These are phyloP conservation scores for Linnaemya tessellans DNA, from an alignment of 2,888 invertebrate species.

Conservation along the genomic window DNA sequence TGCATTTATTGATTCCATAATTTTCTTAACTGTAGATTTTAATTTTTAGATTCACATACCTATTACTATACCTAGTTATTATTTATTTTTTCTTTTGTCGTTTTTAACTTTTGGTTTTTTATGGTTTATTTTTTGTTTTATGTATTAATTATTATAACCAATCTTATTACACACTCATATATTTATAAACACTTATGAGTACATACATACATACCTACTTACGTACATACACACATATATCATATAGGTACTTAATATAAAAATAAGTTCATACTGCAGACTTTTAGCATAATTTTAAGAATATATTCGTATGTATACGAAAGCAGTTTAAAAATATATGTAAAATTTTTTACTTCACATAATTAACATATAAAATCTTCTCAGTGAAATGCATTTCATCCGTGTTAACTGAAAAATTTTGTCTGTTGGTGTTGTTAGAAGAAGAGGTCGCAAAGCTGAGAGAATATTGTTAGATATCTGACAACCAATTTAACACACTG, in stretches of 20 bases:
- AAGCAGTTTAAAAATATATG: neutral
- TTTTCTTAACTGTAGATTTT: conserved; percentile 50
- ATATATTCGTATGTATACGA: neutral
- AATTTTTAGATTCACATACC: conserved; percentile 34
- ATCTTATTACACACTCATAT: conserved; percentile 21
- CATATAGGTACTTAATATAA: too few relatives aligned
- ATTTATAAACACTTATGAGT: neutral
- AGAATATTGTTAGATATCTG: too few relatives aligned
- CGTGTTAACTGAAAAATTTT: too few relatives aligned
- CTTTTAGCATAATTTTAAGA: too few relatives aligned
- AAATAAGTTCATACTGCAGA: too few relatives aligned
- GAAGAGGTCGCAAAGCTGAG: too few relatives aligned
- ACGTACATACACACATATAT: neutral
- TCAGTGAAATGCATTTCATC: too few relatives aligned
- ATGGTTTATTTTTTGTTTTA: conserved; percentile 40
- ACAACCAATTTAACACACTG: too few relatives aligned
- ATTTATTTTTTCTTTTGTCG: conserved; percentile 25
- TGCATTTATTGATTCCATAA: conserved; percentile 56
- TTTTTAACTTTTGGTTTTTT: conserved; percentile 19
- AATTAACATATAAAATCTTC: neutral
- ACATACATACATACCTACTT: neutral
- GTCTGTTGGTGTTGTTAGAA: too few relatives aligned
- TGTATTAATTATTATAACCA: conserved; percentile 56
- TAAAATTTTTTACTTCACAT: too few relatives aligned
- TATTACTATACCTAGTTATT: conserved; percentile 21